Base-by-base conservation (phyloP, 2,113 vertebrate genomes). In the Pelmatolapia mariae region DNA sequence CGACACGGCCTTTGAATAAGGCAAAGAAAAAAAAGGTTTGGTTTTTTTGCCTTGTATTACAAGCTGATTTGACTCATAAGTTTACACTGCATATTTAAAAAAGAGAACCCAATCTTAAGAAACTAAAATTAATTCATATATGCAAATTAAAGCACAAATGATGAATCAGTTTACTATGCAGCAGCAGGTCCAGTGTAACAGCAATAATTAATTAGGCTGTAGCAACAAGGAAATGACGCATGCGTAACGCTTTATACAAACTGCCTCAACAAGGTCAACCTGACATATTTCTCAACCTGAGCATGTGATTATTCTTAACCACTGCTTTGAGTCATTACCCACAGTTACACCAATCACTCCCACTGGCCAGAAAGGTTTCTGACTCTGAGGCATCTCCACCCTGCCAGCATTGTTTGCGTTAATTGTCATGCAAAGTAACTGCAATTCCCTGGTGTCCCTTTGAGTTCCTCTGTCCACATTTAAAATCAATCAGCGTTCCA, bases 401-500 rank as follows among this genome's bases (percentile, higher is more conserved):
- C 83, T 63, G 83, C 38, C 59, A 47, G 61, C 71, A 83, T 82
- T 89, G 91, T 90, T 84, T 90, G 29, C 63, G 38, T 53, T 76
- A 22, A 93, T 94, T 91, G 92, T 92, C 87, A 95, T 92, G 90
- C 92, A 93, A 93, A 95, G 86, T 56, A 53, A 76, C 85, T 85
- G 80, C 53, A 87, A 89, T 86, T 91, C 59, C 40, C 15, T 12
- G 31, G 38, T 59, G 68, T 86, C 45, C 43, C 43, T 6, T 19
- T 8, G 68, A 83, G 57, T 22, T 63, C 83, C 86, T 88, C 91
- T 91, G 85, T 89, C 86, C 90, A 85, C 73, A 47, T 93, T 89
- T 86, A 71, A 88, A 89, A 84, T 50, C 80, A 89, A 82, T 87
- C 85, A 78, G 33, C 79, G 45, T 68, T 86, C 53, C 81, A 80